Conservation (phyloP, 2,888 invertebrate species). For the Chaetogeoica ovagalla region DNA sequence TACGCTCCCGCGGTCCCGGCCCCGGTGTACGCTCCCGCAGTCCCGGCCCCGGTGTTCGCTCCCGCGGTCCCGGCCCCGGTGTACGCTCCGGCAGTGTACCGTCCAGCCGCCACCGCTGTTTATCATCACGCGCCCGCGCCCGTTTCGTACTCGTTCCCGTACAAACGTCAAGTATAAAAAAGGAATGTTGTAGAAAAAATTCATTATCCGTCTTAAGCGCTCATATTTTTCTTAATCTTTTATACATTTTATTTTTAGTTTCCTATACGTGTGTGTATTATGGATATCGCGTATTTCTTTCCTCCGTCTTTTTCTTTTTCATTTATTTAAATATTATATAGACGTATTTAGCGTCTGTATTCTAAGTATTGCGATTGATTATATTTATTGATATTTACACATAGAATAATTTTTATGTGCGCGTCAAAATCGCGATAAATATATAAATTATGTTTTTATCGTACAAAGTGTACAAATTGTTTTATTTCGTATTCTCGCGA, state of each 20-base stretch:
- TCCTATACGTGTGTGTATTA: not conserved
- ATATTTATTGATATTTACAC: too few relatives aligned
- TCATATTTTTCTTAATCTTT: not conserved
- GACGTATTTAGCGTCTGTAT: too few relatives aligned
- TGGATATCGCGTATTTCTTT: not conserved
- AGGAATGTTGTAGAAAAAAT: not conserved
- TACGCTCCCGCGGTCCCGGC: conserved; percentile 54
- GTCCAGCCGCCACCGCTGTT: too few relatives aligned
- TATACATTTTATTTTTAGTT: not conserved
- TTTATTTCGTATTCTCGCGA: too few relatives aligned
- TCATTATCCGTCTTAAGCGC: not conserved
- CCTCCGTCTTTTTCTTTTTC: not conserved
- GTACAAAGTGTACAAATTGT: not conserved
- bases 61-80: not conserved
- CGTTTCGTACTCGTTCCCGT: conserved; percentile 54
- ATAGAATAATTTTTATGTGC: not conserved
- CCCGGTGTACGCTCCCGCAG: conserved; percentile 49
- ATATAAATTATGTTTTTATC: not conserved
- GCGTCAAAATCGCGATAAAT: not conserved
- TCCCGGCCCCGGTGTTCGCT: conserved; percentile 53
- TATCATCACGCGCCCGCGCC: conserved; percentile 52
- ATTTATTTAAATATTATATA: too few relatives aligned
- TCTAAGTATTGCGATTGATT: too few relatives aligned
- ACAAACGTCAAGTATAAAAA: conserved; percentile 45
- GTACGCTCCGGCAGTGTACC: not conserved